Evolutionary conservation across 1,140 invertebrate species (phyloP).

Genomic region (Cotesia glomerata): DNA sequence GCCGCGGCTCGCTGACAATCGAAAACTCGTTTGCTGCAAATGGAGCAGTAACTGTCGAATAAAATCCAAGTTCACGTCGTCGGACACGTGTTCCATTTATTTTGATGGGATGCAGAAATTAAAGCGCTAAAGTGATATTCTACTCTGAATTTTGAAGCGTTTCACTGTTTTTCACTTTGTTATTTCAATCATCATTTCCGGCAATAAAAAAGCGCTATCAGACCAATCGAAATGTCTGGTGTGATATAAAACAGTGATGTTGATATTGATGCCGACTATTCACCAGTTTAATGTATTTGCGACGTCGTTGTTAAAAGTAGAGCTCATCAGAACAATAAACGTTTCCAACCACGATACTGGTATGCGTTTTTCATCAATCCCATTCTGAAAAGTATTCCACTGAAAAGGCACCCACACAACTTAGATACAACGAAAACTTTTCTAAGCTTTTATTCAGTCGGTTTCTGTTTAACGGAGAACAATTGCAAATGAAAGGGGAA

Average conservation of each 20-base stretch:
- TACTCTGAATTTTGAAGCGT: neutral
- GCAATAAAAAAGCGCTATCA: too few relatives aligned
- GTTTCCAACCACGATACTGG: neutral
- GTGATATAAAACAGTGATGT: neutral
- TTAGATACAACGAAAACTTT: neutral
- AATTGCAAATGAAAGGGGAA: neutral
- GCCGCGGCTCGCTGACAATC: constrained; percentile 10
- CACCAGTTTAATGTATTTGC: neutral
- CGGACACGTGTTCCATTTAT: constrained; percentile 1
- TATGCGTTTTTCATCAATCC: too few relatives aligned
- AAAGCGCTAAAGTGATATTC: neutral
- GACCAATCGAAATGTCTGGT: too few relatives aligned
- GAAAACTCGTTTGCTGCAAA: constrained; percentile 15
- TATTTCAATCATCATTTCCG: neutral
- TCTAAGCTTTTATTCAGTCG: too few relatives aligned
- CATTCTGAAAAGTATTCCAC: too few relatives aligned
- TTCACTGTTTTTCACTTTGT: too few relatives aligned
- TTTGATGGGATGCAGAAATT: neutral
- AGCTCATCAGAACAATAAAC: constrained; percentile 12
- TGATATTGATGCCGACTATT: too few relatives aligned
- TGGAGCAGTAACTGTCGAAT: constrained; percentile 21
- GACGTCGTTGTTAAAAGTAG: neutral
- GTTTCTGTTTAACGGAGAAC: neutral
- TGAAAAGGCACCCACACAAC: neutral
- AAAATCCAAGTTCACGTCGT: neutral